Percentiles rank a stretch among this genome's conserved stretches.
Evolutionary conservation across 1,140 invertebrate species (phyloP).

Genomic region (Panagrolaimus sp.): DNA sequence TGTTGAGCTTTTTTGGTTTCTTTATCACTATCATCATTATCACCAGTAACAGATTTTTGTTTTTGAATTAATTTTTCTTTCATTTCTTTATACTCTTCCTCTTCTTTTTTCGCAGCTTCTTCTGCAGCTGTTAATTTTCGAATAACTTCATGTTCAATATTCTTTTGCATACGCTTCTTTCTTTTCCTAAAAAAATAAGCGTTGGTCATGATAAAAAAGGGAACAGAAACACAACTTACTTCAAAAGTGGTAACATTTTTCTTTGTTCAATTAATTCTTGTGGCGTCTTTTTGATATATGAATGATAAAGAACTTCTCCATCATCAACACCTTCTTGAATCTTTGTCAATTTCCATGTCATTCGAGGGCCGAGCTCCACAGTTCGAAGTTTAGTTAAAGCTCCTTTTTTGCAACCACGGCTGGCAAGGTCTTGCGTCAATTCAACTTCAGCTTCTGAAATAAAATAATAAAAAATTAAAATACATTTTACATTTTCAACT

Average conservation of each 20-base stretch:
- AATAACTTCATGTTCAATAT: constrained; percentile 31
- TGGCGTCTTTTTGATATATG: constrained; percentile 29
- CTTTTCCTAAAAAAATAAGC: constrained; percentile 23
- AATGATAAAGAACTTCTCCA: constrained; percentile 73
- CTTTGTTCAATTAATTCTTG: constrained; percentile 7
- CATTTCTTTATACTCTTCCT: constrained; percentile 24
- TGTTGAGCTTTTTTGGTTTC: not conserved
- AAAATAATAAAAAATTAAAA: no score
- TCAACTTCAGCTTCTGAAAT: constrained; percentile 55
- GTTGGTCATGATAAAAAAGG: not conserved
- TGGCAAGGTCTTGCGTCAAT: constrained; percentile 50
- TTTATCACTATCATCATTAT: constrained; percentile 27
- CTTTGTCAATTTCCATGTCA: constrained; percentile 77
- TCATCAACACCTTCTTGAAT: constrained; percentile 85
- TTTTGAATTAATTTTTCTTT: constrained; percentile 27
- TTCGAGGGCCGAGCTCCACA: constrained; percentile 76
- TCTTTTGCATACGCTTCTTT: constrained; percentile 30
- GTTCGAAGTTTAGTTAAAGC: constrained; percentile 64
- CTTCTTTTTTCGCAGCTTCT: constrained; percentile 6
- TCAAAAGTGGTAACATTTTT: constrained; percentile 1
- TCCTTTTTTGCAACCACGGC: constrained; percentile 43
- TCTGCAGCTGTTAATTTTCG: constrained; percentile 23
- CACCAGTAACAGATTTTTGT: constrained; percentile 29
- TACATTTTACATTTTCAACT: no score
- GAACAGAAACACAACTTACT: not conserved